These are phyloP conservation scores for Condylostylus longicornis DNA, from an alignment of 1,140 invertebrate genomes.

Conservation along the genomic window DNA sequence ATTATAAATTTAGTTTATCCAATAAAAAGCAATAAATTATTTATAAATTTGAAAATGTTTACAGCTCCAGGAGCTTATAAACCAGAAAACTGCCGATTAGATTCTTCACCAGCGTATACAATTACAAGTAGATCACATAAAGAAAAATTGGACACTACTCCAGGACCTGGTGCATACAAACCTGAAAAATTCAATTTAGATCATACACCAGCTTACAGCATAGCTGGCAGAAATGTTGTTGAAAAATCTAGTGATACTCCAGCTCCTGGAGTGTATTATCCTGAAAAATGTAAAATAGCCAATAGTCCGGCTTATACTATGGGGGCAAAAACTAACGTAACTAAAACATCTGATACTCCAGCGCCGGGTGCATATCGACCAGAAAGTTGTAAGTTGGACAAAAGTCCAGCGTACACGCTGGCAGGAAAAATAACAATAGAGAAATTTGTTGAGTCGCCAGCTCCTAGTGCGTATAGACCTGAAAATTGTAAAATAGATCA, in stretches of 20 bases:
- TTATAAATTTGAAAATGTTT: conserved; percentile 33
- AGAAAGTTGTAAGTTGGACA: conserved; percentile 38
- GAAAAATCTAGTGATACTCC: conserved; percentile 38
- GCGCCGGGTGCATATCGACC: conserved; percentile 39
- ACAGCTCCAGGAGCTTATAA: conserved; percentile 40
- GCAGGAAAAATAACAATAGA: conserved; percentile 32
- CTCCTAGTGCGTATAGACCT: conserved; percentile 37
- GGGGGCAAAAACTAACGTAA: conserved; percentile 32
- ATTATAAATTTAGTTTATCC: conserved; percentile 18
- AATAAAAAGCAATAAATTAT: conserved; percentile 39
- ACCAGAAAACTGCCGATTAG: conserved; percentile 41
- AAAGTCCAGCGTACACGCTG: conserved; percentile 32
- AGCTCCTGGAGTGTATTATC: conserved; percentile 34
- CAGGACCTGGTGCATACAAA: conserved; percentile 44
- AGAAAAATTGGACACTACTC: conserved; percentile 50
- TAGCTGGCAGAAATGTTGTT: conserved; percentile 37
- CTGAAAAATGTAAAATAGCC: conserved; percentile 44
- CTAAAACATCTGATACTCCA: conserved; percentile 36
- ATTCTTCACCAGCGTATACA: conserved; percentile 35
- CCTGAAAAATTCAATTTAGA: conserved; percentile 50
- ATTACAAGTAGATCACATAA: conserved; percentile 40
- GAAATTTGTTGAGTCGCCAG: conserved; percentile 39
- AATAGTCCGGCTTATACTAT: conserved; percentile 39
- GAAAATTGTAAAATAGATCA: conserved; percentile 48
- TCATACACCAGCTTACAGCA: conserved; percentile 41